phyloP scores from a whole-genome alignment of 2,888 invertebrate genomes.

The Lydus trimaculatus region DNA sequence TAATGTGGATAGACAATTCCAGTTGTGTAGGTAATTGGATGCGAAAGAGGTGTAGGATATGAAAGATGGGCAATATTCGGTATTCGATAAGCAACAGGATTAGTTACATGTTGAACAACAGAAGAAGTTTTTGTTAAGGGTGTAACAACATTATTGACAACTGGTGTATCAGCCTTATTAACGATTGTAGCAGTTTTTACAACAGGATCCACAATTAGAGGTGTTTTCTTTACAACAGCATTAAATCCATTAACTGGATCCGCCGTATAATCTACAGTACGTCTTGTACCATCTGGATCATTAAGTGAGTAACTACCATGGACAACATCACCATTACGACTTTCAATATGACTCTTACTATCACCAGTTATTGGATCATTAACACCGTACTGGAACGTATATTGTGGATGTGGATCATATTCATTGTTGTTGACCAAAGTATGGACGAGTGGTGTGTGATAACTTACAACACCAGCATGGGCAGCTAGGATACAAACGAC shows the following conservation, averaged over 20 bases:
- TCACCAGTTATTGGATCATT: conserved; percentile 65
- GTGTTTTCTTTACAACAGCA: conserved; percentile 64
- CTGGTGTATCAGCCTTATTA: neutral
- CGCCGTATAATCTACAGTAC: conserved; percentile 65
- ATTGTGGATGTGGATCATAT: conserved; percentile 58
- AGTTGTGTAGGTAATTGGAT: conserved; percentile 3
- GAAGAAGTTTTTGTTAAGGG: conserved; percentile 23
- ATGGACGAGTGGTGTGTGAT: conserved; percentile 13
- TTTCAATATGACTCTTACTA: conserved; percentile 64
- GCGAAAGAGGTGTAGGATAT: conserved; percentile 6
- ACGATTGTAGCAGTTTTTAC: neutral
- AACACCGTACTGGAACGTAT: conserved; percentile 65
- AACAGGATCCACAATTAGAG: conserved; percentile 45
- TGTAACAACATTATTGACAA: neutral
- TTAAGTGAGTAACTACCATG: conserved; percentile 64
- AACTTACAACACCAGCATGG: conserved; percentile 21
- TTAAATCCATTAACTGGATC: conserved; percentile 67
- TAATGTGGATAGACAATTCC: neutral
- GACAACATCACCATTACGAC: conserved; percentile 64
- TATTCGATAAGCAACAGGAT: conserved; percentile 17
- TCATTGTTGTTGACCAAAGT: conserved; percentile 30
- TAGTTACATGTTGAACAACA: conserved; percentile 33
- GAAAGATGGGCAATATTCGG: conserved; percentile 19
- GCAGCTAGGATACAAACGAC: conserved; percentile 37
- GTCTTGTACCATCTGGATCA: conserved; percentile 65